Conservation (phyloP, 2,888 invertebrate species). For the Ecdyonurus torrentis region DNA sequence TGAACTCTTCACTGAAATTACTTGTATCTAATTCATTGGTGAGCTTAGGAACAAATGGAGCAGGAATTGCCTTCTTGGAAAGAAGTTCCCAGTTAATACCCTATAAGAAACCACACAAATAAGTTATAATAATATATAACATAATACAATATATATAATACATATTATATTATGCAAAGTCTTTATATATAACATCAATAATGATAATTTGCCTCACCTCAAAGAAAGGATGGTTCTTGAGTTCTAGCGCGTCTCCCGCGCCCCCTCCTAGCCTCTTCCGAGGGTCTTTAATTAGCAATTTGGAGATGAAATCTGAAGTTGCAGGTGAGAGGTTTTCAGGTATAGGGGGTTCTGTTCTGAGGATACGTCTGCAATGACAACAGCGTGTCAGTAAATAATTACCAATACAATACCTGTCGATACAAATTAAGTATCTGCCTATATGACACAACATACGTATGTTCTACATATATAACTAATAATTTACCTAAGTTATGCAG, state of each 20-base stretch:
- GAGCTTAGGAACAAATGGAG: slow-evolving; percentile 84
- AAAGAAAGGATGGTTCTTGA: slow-evolving; percentile 84
- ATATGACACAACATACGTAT: too few relatives aligned
- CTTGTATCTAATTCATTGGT: slow-evolving; percentile 76
- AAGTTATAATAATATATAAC: neutral
- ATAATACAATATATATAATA: neutral
- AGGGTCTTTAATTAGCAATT: slow-evolving; percentile 80
- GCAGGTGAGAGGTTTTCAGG: slow-evolving; percentile 61
- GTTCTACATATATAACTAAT: too few relatives aligned
- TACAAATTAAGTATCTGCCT: neutral
- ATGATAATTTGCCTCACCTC: slow-evolving; percentile 30
- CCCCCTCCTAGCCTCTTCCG: slow-evolving; percentile 74
- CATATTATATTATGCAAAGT: neutral
- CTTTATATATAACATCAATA: neutral
- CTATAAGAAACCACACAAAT: slow-evolving; percentile 21
- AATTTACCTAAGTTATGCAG: too few relatives aligned
- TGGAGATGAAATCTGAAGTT: slow-evolving; percentile 60
- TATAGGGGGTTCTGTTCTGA: slow-evolving; percentile 76
- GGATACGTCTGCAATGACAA: slow-evolving; percentile 45
- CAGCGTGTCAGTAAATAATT: neutral
- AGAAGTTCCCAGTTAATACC: slow-evolving; percentile 70
- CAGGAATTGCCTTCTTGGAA: slow-evolving; percentile 54
- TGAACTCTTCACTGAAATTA: slow-evolving; percentile 95
- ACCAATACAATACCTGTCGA: neutral
- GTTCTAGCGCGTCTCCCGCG: slow-evolving; percentile 65